These are phyloP conservation scores for Rhodophaea formosa DNA, from an alignment of 2,888 invertebrate species.

Conservation along the genomic window DNA sequence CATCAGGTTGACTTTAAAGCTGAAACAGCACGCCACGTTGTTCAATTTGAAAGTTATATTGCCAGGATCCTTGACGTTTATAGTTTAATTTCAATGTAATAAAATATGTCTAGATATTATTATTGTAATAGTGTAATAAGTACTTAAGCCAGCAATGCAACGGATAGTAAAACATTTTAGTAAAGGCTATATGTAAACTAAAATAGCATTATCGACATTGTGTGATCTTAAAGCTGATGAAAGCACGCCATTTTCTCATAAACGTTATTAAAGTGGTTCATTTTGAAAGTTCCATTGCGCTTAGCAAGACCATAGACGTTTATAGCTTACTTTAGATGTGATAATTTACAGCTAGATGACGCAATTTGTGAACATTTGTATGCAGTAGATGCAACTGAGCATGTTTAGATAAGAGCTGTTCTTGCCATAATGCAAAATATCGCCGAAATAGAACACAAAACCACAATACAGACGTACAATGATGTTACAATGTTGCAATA, in stretches of 20 bases:
- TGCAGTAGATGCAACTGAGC: not conserved
- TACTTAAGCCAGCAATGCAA: too few relatives aligned
- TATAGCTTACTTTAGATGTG: not conserved
- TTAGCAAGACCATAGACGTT: not conserved
- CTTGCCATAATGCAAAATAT: not conserved
- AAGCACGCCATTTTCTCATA: too few relatives aligned
- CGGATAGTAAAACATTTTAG: too few relatives aligned
- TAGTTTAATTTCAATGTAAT: not conserved
- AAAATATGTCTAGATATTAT: not conserved
- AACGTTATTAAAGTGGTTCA: too few relatives aligned
- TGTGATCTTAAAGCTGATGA: too few relatives aligned
- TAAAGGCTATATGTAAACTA: too few relatives aligned
- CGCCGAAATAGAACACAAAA: not conserved
- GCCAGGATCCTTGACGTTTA: not conserved
- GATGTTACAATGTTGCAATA: not conserved
- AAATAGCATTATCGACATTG: too few relatives aligned
- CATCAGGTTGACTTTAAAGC: too few relatives aligned
- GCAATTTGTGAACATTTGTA: not conserved
- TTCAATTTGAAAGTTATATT: not conserved
- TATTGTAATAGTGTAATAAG: too few relatives aligned
- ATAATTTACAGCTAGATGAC: not conserved
- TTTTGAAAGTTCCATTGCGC: not conserved
- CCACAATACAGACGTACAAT: not conserved
- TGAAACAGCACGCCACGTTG: too few relatives aligned
- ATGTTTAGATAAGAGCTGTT: not conserved